These are phyloP conservation scores for Tiphia femorata DNA, from an alignment of 2,888 invertebrate species.

Conservation along the genomic window DNA sequence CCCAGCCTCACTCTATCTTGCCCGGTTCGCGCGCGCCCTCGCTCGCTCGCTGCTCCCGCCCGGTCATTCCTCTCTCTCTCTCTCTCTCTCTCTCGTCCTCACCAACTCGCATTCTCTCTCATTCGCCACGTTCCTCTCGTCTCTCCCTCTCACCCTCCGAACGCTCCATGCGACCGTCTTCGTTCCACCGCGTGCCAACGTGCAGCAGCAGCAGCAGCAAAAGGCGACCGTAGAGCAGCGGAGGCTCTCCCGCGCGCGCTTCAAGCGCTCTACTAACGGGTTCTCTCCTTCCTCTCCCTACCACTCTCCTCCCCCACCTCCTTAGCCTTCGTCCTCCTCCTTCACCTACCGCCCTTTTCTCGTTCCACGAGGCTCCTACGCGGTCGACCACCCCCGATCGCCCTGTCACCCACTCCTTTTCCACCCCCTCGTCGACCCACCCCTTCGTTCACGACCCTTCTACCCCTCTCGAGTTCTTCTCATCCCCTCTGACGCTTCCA, in stretches of 20 bases:
- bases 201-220: constrained; percentile 18
- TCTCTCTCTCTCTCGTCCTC: constrained; percentile 33
- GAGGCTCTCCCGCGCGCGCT: constrained; percentile 28
- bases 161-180: no score
- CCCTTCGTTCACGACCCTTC: no score
- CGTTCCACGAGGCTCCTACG: constrained; percentile 1
- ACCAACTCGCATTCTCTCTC: constrained; percentile 32
- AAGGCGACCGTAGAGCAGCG: constrained; percentile 38
- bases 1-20: constrained; percentile 21
- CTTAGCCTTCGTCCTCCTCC: constrained; percentile 29
- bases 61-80: constrained; percentile 35
- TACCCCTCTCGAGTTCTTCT: no score
- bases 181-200: constrained; percentile 56
- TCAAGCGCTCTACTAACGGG: constrained; percentile 62
- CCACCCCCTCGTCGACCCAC: no score
- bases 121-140: constrained; percentile 24
- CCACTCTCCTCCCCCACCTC: constrained; percentile 13
- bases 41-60: constrained; percentile 37
- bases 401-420: no score
- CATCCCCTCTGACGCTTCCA: no score
- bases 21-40: constrained; percentile 22
- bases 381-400: no score
- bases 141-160: constrained; percentile 44
- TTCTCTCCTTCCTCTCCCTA: constrained; percentile 68
- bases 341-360: constrained; percentile 30